A percentile compares a stretch with the other conserved stretches of the same genome.
Evolutionary conservation across 2,113 vertebrate genomes (phyloP).

Genomic region (Suncus etruscus): DNA sequence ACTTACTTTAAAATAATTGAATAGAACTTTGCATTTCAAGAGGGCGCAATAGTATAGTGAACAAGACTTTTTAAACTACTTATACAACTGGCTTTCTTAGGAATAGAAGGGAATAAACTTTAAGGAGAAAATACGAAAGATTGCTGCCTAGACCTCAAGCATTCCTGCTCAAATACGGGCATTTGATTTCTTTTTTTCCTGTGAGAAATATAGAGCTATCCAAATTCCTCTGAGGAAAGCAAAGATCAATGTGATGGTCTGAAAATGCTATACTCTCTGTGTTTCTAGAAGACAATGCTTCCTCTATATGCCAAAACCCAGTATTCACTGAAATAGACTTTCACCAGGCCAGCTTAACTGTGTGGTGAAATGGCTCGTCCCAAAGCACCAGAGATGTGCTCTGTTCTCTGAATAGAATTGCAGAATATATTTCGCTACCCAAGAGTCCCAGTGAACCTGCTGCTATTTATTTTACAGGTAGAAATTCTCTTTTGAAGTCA

Average conservation of each 20-base stretch:
- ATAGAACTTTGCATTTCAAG: not conserved
- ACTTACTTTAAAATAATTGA: conserved; percentile 60
- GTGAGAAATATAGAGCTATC: conserved; percentile 50
- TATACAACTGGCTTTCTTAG: conserved; percentile 62
- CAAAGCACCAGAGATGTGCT: too few species aligned
- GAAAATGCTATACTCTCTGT: not conserved
- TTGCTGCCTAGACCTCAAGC: conserved; percentile 13
- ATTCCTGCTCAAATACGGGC: conserved; percentile 18
- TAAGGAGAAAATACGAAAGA: conserved; percentile 9
- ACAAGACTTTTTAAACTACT: conserved; percentile 48
- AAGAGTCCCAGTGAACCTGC: not conserved
- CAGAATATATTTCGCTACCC: not conserved
- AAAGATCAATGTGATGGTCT: not conserved
- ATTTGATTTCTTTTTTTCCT: conserved; percentile 29
- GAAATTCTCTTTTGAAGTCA: conserved; percentile 34
- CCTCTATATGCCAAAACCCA: not conserved
- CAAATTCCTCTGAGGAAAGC: not conserved
- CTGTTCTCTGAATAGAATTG: not conserved
- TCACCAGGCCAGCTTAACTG: not conserved
- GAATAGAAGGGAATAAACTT: conserved; percentile 56
- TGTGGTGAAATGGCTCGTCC: not conserved
- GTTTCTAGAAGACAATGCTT: conserved; percentile 35
- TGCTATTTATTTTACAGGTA: not conserved
- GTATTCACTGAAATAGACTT: conserved; percentile 14
- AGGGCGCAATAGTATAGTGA: not conserved